These are phyloP conservation scores for Anguilla megastoma DNA, from an alignment of 2,797 vertebrate species.

Conservation along the genomic window DNA sequence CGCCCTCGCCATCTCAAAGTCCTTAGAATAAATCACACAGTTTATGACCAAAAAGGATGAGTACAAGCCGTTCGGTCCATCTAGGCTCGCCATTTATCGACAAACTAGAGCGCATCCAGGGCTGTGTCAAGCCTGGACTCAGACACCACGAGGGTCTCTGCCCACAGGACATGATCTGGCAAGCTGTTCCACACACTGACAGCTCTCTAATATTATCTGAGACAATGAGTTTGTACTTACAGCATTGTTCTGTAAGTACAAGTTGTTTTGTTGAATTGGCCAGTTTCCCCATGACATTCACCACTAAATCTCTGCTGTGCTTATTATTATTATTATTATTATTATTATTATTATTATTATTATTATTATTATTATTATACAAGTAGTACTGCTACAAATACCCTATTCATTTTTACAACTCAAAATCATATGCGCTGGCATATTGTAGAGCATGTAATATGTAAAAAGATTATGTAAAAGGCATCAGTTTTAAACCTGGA, in stretches of 20 bases:
- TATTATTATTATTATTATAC: slow-evolving; percentile 13
- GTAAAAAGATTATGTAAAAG: not conserved
- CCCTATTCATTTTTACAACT: too few species aligned
- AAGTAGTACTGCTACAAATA: slow-evolving; percentile 4
- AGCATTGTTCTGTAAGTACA: not conserved
- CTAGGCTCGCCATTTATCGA: not conserved
- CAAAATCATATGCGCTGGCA: too few species aligned
- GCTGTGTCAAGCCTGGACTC: slow-evolving; percentile 28
- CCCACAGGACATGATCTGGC: not conserved
- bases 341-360: too few species aligned
- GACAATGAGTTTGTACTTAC: not conserved
- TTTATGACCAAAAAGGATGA: not conserved
- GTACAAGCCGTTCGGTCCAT: not conserved
- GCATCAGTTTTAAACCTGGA: not conserved
- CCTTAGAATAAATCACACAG: not conserved
- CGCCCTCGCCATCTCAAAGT: not conserved
- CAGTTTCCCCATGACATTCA: not conserved
- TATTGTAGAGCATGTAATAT: too few species aligned
- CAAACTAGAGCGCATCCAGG: not conserved
- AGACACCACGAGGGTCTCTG: not conserved
- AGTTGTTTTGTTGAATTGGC: not conserved
- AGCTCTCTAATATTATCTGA: not conserved
- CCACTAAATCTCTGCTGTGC: not conserved
- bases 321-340: not conserved
- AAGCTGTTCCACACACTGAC: not conserved